These are phyloP conservation scores for Ophion ventricosus DNA, from an alignment of 2,888 invertebrate species.

Conservation along the genomic window DNA sequence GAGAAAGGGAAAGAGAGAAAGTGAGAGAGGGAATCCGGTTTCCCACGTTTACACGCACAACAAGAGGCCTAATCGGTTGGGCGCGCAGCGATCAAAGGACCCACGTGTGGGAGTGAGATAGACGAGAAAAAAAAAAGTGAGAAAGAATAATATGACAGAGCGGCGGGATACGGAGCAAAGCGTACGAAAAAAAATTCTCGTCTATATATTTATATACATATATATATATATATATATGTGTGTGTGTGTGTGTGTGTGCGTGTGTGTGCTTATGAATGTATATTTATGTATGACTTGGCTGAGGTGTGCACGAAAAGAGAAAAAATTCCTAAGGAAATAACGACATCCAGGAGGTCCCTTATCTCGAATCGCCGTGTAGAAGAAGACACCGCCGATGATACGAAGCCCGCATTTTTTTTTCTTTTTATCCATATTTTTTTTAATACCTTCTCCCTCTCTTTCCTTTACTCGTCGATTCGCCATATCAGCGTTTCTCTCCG, in stretches of 20 bases:
- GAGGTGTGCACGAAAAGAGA: constrained; percentile 41
- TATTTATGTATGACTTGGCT: constrained; percentile 10
- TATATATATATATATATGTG: background rate
- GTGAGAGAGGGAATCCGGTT: constrained; percentile 73
- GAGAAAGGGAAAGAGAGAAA: constrained; percentile 68
- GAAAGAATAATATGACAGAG: constrained; percentile 43
- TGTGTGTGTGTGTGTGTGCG: background rate
- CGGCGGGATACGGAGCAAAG: constrained; percentile 33
- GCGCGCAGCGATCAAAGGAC: constrained; percentile 32
- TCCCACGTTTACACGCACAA: constrained; percentile 73
- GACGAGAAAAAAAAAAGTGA: constrained; percentile 30
- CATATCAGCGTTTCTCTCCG: constrained; percentile 36
- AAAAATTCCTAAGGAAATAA: constrained; percentile 67
- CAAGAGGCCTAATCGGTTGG: constrained; percentile 66
- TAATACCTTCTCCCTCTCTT: constrained; percentile 32
- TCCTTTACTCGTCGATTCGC: constrained; percentile 36
- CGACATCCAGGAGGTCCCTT: constrained; percentile 68
- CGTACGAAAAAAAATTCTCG: constrained; percentile 10
- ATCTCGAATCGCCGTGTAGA: constrained; percentile 62
- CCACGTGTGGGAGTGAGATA: constrained; percentile 26
- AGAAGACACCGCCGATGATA: constrained; percentile 60
- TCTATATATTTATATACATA: background rate
- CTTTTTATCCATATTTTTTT: constrained; percentile 15
- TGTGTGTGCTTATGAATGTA: background rate
- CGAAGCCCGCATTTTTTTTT: constrained; percentile 31